Evolutionary conservation across 2,113 vertebrate species (phyloP).

Genomic region (Tiliqua scincoides): DNA sequence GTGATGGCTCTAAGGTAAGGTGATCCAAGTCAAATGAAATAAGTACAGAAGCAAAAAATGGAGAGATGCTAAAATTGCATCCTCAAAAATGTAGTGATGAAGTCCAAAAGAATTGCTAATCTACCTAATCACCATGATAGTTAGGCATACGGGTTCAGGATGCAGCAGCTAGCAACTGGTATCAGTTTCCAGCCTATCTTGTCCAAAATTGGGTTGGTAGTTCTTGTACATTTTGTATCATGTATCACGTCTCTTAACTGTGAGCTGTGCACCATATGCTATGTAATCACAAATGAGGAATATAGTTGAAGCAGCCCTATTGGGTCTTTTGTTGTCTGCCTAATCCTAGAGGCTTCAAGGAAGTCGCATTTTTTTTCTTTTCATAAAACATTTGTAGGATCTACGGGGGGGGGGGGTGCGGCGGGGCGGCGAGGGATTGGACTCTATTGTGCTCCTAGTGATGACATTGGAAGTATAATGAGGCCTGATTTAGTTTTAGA

Average conservation of each 20-base stretch:
- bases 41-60: neutral
- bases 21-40: neutral
- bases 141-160: no score
- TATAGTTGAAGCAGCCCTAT: neutral
- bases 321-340: neutral
- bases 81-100: neutral
- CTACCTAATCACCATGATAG: no score
- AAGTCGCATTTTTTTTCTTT: neutral
- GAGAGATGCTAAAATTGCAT: neutral
- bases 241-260: neutral
- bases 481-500: no score
- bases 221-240: neutral
- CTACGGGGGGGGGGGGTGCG: no score
- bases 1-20: constrained; percentile 53
- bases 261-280: neutral
- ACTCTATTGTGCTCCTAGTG: no score
- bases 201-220: neutral
- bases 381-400: neutral
- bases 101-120: neutral
- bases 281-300: neutral
- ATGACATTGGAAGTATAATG: no score
- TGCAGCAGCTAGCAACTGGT: no score
- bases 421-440: no score
- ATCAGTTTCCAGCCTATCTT: no score
- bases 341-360: neutral